Evolutionary conservation across 2,888 invertebrate species (phyloP), one percentile per base, ranked within the genome.

Genomic region (Stictocephala bisonia): DNA sequence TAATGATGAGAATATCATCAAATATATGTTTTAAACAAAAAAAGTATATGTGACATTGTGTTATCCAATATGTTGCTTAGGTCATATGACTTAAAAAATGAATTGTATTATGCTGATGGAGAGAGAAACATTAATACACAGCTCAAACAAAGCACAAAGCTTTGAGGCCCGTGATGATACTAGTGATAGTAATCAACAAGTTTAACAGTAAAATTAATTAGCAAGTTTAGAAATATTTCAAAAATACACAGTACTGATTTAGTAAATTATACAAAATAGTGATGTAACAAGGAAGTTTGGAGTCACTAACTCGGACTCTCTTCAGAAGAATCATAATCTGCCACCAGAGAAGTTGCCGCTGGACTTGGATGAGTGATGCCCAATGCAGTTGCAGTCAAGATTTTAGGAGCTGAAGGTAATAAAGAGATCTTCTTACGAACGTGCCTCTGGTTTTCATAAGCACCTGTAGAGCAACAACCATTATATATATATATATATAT

Each of bases 251-350:
- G 27, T 51, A 31, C 29, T 29, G 29, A n/a, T 18, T 2, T 7
- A 3, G 56, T 15, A 27, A 29, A 31, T 29, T 56, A 9, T 35
- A 9, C 6, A 35, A 35, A 35, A 35, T 35, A 35, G 6, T 35
- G 7, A 6, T 35, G 35, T n/a, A n/a, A 13, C 35, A 6, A 9
- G 7, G 35, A 35, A 11, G 35, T 9, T 35, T 35, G 35, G 11
- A 53, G 31, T n/a, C n/a, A n/a, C 40, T 60, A 60, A 31, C 35
- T 60, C 2, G 27, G 20, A 7, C 58, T 58, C 11, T 71, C 70
- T 58, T 71, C 70, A 24, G 70, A 71, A 4, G 70, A 71, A 20
- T 56, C 29, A n/a, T 71, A 71, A 40, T 71, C 70, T 22, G 70
- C 70, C 11, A 71, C 70, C 2, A 71, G 70, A 20, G 44, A 48